phyloP scores from a whole-genome alignment of 2,113 vertebrate genomes.

The Motacilla tschutschensis region DNA sequence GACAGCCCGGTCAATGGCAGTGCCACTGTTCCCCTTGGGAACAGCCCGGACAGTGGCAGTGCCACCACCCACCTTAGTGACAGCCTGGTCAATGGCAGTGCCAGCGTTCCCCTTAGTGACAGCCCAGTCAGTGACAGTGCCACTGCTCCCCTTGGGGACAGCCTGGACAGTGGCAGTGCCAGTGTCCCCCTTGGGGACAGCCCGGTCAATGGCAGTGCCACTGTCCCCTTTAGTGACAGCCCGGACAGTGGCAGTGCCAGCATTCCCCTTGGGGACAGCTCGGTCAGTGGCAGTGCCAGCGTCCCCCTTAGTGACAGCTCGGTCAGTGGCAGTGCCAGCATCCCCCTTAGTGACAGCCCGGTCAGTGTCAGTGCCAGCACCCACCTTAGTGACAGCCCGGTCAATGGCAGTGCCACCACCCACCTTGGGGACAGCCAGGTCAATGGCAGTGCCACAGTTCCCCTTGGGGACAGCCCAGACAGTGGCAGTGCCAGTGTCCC shows the following conservation, averaged over 20 bases:
- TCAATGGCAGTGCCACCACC: background rate
- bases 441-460: rapidly evolving
- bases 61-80: no score
- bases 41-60: no score
- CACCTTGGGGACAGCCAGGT: no score
- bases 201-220: rapidly evolving
- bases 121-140: background rate
- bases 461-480: background rate
- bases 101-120: rapidly evolving
- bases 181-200: rapidly evolving
- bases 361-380: background rate
- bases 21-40: no score
- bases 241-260: rapidly evolving
- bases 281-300: background rate
- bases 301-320: rapidly evolving
- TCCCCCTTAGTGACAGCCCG: rapidly evolving
- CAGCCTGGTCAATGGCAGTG: no score
- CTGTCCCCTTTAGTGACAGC: background rate
- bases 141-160: background rate
- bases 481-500: no score
- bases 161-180: rapidly evolving
- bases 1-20: no score
- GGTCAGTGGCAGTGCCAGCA: background rate
- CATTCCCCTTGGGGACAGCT: rapidly evolving
- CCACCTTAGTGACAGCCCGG: rapidly evolving